Conservation (phyloP, 2,888 invertebrate genomes). For the Sialis fuliginosa region DNA sequence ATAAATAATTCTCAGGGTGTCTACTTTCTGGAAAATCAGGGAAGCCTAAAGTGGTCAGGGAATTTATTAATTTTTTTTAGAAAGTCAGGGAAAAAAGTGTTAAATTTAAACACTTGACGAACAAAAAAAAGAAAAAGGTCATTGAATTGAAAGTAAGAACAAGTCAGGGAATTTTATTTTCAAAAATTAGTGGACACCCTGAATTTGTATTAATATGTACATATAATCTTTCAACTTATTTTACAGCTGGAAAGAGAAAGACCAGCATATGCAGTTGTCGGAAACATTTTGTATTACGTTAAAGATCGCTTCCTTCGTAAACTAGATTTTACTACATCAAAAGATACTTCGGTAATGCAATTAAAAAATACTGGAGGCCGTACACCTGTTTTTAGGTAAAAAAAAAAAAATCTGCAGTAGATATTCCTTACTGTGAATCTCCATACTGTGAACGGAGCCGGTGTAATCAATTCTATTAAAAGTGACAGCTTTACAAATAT, state of each 20-base stretch:
- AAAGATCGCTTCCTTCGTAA: constrained; percentile 84
- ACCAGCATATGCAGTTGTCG: constrained; percentile 88
- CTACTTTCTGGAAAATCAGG: too few relatives aligned
- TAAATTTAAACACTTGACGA: too few relatives aligned
- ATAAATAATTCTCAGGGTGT: neutral
- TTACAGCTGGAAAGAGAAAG: constrained; percentile 80
- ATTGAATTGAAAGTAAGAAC: too few relatives aligned
- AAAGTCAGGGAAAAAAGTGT: too few relatives aligned
- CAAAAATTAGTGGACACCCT: neutral
- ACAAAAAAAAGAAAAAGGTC: too few relatives aligned
- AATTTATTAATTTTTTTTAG: too few relatives aligned
- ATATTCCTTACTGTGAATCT: neutral
- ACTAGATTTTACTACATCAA: constrained; percentile 83
- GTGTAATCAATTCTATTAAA: neutral
- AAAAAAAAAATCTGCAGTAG: neutral
- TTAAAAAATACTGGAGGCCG: constrained; percentile 66
- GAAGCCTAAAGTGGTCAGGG: too few relatives aligned
- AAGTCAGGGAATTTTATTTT: too few relatives aligned
- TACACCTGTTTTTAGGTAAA: constrained; percentile 46
- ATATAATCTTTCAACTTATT: constrained; percentile 12
- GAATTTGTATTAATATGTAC: neutral
- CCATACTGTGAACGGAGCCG: too few relatives aligned
- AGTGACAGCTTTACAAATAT: too few relatives aligned
- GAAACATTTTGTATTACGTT: constrained; percentile 86
- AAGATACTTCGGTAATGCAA: constrained; percentile 86